Evolutionary conservation across 1,140 invertebrate species (phyloP), one percentile per base, ranked within the genome.

Genomic region (Stegodyphus dumicola): DNA sequence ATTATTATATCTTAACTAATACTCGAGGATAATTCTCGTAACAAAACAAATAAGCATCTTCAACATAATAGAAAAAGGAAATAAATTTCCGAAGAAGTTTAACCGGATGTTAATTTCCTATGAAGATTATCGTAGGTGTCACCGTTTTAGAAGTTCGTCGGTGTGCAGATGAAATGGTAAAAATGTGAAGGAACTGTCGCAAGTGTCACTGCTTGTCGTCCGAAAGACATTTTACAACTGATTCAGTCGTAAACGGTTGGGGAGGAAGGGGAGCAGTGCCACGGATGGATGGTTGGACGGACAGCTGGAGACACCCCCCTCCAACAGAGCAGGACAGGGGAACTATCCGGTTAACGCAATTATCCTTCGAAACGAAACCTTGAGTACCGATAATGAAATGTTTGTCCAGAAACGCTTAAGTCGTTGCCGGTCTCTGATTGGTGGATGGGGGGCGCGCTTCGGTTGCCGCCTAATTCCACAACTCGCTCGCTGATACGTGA

Each of bases 391-490:
- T 86, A 86, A 86, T 86, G 84, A 86, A 86, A 86, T 86, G 74
- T 86, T 86, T 86, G 84, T 86, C 84, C 76, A 86, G 67, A 85
- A 86, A 78, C 84, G 84, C 84, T 85, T 85, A 85, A 85, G 81
- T 85, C 81, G 74, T 85, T 85, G 81, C 81, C 81, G 81, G 56
- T 60, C 52, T 76, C 81, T 85, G 81, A 85, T 85, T 85, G 81
- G 81, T 70, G 73, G 81, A 70, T 17, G 73, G 66, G 70, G 64
- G 81, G 74, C 75, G 79, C 69, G 79, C 77, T 71, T 80, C 77
- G 77, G 77, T 80, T 81, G 79, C 79, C 79, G 79, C 81, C 81
- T 85, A 85, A 85, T 85, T 85, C 81, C 73, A 49, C 81, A 77
- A 85, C 81, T 85, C 81, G 81, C 81, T 85, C 81, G 73, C 81